Evolutionary conservation across 2,797 vertebrate species (phyloP).

Genomic region (Thamnophis elegans): DNA sequence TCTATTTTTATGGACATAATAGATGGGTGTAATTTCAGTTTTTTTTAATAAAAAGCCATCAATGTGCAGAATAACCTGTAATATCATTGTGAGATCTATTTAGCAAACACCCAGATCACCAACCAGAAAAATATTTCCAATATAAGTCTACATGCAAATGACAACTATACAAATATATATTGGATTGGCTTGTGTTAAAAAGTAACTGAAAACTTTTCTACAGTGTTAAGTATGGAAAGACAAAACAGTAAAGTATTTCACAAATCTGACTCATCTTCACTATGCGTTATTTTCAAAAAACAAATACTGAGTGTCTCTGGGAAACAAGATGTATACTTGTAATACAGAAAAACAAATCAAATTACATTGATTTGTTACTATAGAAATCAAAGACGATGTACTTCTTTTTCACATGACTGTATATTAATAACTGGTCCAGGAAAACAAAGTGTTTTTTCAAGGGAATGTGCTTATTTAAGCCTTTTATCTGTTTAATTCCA

Average conservation of each 20-base stretch:
- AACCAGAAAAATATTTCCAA: neutral
- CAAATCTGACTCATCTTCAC: neutral
- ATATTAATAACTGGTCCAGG: neutral
- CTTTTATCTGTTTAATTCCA: slow-evolving; percentile 28
- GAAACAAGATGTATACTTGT: neutral
- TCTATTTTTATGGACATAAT: neutral
- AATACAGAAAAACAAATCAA: neutral
- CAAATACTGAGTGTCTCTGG: neutral
- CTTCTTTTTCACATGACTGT: neutral
- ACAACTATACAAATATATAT: neutral
- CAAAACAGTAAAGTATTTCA: neutral
- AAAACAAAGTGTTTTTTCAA: slow-evolving; percentile 3
- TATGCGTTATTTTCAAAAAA: neutral
- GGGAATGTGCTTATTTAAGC: neutral
- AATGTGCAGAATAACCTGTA: neutral
- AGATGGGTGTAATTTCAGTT: neutral
- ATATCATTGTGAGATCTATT: neutral
- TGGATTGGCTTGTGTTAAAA: neutral
- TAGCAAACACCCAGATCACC: neutral
- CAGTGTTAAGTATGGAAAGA: neutral
- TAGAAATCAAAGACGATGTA: neutral
- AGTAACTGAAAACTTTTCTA: neutral
- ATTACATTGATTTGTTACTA: neutral
- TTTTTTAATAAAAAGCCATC: neutral
- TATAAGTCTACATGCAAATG: neutral